These are phyloP conservation scores for Dasysyrphus tricinctus DNA, from an alignment of 2,888 invertebrate species.

Conservation along the genomic window DNA sequence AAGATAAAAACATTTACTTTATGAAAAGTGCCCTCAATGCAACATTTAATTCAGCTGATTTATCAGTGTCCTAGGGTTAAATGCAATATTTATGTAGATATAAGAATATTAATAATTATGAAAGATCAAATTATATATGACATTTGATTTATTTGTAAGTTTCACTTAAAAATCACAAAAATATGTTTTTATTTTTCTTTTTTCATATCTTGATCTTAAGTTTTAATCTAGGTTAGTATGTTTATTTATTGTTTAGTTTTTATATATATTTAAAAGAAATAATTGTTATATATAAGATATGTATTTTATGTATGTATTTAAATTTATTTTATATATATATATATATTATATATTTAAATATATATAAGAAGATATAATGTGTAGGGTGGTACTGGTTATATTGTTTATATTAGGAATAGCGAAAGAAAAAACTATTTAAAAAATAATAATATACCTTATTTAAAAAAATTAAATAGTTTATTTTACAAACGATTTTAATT, in stretches of 20 bases:
- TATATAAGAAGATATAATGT: not conserved
- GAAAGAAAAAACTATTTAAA: too few species aligned
- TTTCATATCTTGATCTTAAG: conserved; percentile 9
- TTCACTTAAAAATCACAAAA: conserved; percentile 56
- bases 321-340: too few species aligned
- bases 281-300: conserved; percentile 2
- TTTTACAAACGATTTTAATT: not conserved
- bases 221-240: not conserved
- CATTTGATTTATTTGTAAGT: conserved; percentile 21
- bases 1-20: not conserved
- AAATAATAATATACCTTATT: not conserved
- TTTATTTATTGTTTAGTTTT: not conserved
- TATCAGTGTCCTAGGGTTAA: conserved; percentile 51
- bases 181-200: conserved; percentile 13
- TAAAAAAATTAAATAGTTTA: not conserved
- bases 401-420: not conserved
- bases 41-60: not conserved
- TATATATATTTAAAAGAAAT: not conserved
- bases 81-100: not conserved
- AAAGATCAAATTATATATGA: not conserved
- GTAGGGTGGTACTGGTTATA: not conserved
- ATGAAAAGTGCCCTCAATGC: not conserved
- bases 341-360: not conserved
- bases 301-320: not conserved
- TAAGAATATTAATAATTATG: not conserved